Evolutionary conservation across 2,113 vertebrate genomes (phyloP), one percentile per base, ranked within the genome.

Genomic region (Zootoca vivipara): DNA sequence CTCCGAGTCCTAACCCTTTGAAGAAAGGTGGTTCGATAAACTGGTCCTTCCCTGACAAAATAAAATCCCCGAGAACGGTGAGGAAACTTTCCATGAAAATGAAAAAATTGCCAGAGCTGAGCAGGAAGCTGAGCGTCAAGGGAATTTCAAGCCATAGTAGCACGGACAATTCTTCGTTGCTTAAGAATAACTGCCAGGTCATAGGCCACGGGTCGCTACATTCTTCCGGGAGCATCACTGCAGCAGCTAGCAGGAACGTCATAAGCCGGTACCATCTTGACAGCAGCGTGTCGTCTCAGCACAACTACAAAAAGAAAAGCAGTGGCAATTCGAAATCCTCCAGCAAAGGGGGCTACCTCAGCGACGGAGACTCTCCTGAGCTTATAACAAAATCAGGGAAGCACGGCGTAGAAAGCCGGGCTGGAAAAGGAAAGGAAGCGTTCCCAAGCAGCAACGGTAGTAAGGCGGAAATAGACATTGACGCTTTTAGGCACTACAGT

Each of bases 31-130:
- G 97, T 90, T 97, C 98, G 35, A 98, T 99, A 94, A 99, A 97
- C 95, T 99, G 99, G 99, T 98, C 98, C 90, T 98, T 99, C 78
- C 99, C 98, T 1, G 99, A 99, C 91, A 99, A 98, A 97, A 99
- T 99, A 92, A 99, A 99, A 95, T 99, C 99, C 89, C 99, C 99
- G 2, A 97, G 98, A 88, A 99, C 98, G 0, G 98, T 99, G 83
- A 97, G 99, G 89, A 99, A 99, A 93, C 98, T 99, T 92, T 99
- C 99, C 65, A 99, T 99, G 98, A 99, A 98, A 95, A 99, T 99
- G 98, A 99, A 98, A 95, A 99, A 97, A 90, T 97, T 99, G 78
- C 99, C 99, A 26, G 99, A 99, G 90, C 97, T 99, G 24, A 99
- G 99, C 92, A 97, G 98, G 67, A 99, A 99, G 91, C 96, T 99